Evolutionary conservation across 2,888 invertebrate species (phyloP), one percentile per base, ranked within the genome.

Genomic region (Minunthozetes semirufus): DNA sequence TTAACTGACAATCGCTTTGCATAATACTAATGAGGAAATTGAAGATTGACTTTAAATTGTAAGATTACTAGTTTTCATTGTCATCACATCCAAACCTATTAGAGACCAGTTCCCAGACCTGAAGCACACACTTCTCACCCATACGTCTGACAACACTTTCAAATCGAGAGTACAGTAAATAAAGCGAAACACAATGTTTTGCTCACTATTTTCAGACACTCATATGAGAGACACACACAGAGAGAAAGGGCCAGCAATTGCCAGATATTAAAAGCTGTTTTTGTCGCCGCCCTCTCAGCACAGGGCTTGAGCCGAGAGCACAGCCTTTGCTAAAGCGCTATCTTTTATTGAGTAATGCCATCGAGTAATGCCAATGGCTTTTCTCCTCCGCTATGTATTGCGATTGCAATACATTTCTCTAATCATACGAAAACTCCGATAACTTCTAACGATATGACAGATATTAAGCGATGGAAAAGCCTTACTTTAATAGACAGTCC

Each of bases 291-390:
- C 59, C 29, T 29, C 13, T 25, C 13, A 9, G 56, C 56, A 22
- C 56, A 25, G n/a, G n/a, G n/a, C 59, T 59, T 22, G 15, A 59
- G 15, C 59, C 6, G 22, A 56, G n/a, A 53, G 19, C 50, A 42
- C 66, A 66, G 66, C 38, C 19, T 66, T 15, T 22, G 27, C 11
- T 22, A 27, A 70, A 48, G 42, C 70, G 70, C 70, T 70, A 70
- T 70, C 70, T 70, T 70, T 70, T 70, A 70, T n/a, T 70, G 22
- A 29, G 50, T n/a, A 33, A 66, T 42, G 9, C 38, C 42, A 66
- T n/a, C 48, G 22, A 29, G 50, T n/a, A 33, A 66, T 42, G 9
- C 38, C 42, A 66, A 66, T 42, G 66, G 38, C 8, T 66, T 42
- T 66, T 19, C 66, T 33, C 59, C 25, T 59, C 27, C 59, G 27